Evolutionary conservation across 2,113 vertebrate species (phyloP).

Genomic region (Gambusia holbrooki): DNA sequence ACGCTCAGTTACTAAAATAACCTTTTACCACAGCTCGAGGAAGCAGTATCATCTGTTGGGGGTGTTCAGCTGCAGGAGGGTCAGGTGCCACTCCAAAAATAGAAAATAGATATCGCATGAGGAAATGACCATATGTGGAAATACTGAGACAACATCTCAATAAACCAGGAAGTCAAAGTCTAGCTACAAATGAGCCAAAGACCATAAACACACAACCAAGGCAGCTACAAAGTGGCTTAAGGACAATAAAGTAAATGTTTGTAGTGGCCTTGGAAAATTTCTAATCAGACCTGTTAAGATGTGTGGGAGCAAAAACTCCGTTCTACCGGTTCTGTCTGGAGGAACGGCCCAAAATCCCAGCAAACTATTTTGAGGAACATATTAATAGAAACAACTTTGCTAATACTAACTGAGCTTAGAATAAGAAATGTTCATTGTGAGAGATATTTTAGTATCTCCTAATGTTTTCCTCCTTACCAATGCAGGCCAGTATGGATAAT

Average conservation of each 20-base stretch:
- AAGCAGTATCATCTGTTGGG: no score
- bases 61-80: not conserved
- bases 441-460: no score
- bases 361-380: not conserved
- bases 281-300: no score
- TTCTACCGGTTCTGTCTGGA: not conserved
- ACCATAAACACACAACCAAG: not conserved
- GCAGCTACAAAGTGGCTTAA: no score
- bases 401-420: no score
- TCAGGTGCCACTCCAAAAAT: not conserved
- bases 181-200: not conserved
- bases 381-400: not conserved
- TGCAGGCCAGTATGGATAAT: constrained; percentile 80
- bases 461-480: constrained; percentile 60
- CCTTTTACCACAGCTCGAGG: no score
- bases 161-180: not conserved
- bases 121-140: not conserved
- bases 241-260: no score
- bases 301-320: not conserved
- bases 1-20: no score
- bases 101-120: not conserved
- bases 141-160: not conserved
- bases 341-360: not conserved
- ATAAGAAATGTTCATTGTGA: no score
- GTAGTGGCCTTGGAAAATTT: no score